Evolutionary conservation across 2,888 invertebrate genomes (phyloP).

Genomic region (Masnerella sp.): DNA sequence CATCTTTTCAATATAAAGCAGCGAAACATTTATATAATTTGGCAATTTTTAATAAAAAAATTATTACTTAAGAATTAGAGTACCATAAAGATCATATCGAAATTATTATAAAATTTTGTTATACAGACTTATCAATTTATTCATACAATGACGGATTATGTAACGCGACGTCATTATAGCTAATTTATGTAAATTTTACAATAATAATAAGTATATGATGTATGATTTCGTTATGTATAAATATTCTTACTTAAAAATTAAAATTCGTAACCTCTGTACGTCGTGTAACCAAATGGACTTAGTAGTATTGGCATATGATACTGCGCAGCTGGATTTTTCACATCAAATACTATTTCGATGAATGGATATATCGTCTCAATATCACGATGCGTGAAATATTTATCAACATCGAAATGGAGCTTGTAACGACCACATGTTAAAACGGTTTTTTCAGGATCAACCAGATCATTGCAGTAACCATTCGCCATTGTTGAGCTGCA

Average conservation of each 20-base stretch:
- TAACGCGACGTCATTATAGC: no score
- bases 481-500: slow-evolving; percentile 81
- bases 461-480: slow-evolving; percentile 83
- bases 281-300: slow-evolving; percentile 87
- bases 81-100: no score
- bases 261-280: slow-evolving; percentile 84
- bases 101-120: no score
- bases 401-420: slow-evolving; percentile 85
- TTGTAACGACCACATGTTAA: slow-evolving; percentile 86
- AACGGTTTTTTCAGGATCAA: slow-evolving; percentile 78
- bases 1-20: no score
- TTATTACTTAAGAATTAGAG: no score
- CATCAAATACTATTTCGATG: slow-evolving; percentile 87
- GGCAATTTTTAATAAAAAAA: no score
- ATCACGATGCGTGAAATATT: slow-evolving; percentile 82
- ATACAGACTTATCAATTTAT: no score
- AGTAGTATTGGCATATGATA: slow-evolving; percentile 88
- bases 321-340: slow-evolving; percentile 81
- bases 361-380: slow-evolving; percentile 86
- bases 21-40: no score
- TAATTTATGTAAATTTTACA: no score
- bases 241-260: slow-evolving; percentile 54
- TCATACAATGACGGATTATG: no score
- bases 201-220: no score
- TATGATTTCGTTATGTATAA: no score